Base-by-base conservation (phyloP, 2,113 vertebrate species). In the Crotalus helleri region DNA sequence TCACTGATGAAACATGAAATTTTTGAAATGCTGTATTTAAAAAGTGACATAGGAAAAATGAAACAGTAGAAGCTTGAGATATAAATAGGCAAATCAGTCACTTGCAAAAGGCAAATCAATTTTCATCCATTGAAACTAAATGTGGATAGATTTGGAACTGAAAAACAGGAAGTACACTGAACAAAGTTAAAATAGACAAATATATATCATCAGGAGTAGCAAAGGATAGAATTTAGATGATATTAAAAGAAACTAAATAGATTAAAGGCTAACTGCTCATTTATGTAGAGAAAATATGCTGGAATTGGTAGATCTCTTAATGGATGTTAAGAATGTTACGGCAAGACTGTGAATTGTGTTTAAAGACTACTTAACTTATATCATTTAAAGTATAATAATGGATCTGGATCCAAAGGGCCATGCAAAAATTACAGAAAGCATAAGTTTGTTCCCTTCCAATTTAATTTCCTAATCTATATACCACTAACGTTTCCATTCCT, bases 1-100 rank as follows among this genome's bases (percentile, higher is more conserved):
- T 90, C 61, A 93, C 59, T 93, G 51, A 92, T 21, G 17, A 89
- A 59, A 92, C 51, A 87, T 88, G 3, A n/a, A 91, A 61, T 87
- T 44, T 87, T 92, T 69, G 3, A 44, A 33, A 49, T 44, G 10
- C 17, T 2, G 1, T 58, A 64, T 92, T 81, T 69, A 94, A 74
- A 53, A 21, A 93, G 59, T 53, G 23, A 85, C 0, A 86, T 89
- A 81, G 57, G 0, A 39, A n/a, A 55, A 92, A 11, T 54, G 53
- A 23, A 58, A 24, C 11, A 87, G 9, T 46, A 54, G 23, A 44
- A 89, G 15, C 17, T 58, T 57, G 87, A 33, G 49, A 21, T 69
- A 1, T 23, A 1, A 23, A 88, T 21, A 9, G 4, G 54, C 23
- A 69, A 0, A 3, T 89, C 81, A 88, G 1, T 58, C 64, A 29